Percentiles rank a stretch among this genome's conserved stretches.
phyloP scores from a whole-genome alignment of 2,113 vertebrate genomes.

The Nesogale talazaci region DNA sequence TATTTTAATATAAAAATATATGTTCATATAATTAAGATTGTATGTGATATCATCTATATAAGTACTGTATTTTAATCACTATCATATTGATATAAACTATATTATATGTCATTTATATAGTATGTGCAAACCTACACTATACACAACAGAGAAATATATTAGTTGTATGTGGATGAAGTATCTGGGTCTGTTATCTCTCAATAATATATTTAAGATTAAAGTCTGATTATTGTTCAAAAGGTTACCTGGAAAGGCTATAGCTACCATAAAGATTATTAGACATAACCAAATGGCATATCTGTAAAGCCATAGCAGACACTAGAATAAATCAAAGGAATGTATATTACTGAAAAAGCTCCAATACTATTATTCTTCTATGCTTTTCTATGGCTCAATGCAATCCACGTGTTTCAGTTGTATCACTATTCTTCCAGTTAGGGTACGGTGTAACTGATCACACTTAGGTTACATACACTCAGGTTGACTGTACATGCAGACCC shows the following conservation, averaged over 20 bases:
- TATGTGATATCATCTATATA: too few relatives aligned
- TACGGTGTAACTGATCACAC: not conserved
- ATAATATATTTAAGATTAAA: slow-evolving; percentile 9
- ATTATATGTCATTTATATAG: too few relatives aligned
- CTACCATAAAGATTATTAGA: not conserved
- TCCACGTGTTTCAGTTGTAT: not conserved
- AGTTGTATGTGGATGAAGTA: not conserved
- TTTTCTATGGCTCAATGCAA: not conserved
- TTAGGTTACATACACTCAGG: not conserved
- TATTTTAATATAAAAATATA: too few relatives aligned
- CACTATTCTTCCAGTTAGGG: not conserved
- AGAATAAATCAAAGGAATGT: not conserved
- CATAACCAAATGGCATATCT: not conserved
- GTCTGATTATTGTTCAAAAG: not conserved
- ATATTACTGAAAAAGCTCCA: not conserved
- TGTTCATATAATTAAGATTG: too few relatives aligned
- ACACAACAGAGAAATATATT: not conserved
- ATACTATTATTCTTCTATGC: not conserved
- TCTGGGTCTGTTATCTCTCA: not conserved
- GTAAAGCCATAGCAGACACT: not conserved
- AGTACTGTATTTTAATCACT: too few relatives aligned
- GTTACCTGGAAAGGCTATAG: not conserved
- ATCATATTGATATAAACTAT: too few relatives aligned
- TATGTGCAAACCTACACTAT: not conserved
- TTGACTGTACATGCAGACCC: not conserved